phyloP scores from a whole-genome alignment of 2,888 invertebrate genomes.

The Villa cingulata region DNA sequence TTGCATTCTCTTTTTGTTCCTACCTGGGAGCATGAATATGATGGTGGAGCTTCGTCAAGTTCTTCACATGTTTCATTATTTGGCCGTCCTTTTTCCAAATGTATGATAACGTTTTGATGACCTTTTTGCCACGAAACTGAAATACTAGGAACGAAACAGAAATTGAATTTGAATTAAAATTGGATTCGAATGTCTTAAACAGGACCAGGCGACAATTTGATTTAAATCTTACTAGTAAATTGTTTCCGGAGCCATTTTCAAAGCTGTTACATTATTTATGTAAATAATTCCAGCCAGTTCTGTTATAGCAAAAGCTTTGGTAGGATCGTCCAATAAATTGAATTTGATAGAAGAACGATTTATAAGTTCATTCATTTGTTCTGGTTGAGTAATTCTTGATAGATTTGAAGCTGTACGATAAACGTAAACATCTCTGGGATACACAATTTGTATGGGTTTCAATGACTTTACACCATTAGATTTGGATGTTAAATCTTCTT shows the following conservation, averaged over 20 bases:
- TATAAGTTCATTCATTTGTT: slow-evolving; percentile 23
- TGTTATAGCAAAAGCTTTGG: slow-evolving; percentile 41
- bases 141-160: slow-evolving; percentile 14
- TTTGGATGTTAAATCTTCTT: slow-evolving; percentile 18
- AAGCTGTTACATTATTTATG: slow-evolving; percentile 37
- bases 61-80: slow-evolving; percentile 26
- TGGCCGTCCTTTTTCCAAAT: slow-evolving; percentile 26
- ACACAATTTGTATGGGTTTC: slow-evolving; percentile 19
- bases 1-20: slow-evolving; percentile 39
- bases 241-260: slow-evolving; percentile 34
- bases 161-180: not conserved
- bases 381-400: slow-evolving; percentile 38
- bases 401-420: slow-evolving; percentile 36
- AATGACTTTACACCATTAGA: slow-evolving; percentile 11
- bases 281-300: slow-evolving; percentile 43
- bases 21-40: slow-evolving; percentile 43
- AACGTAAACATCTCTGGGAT: slow-evolving; percentile 28
- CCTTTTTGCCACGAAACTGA: slow-evolving; percentile 25
- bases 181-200: no score
- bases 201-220: not conserved
- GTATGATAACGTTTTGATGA: slow-evolving; percentile 26
- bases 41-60: slow-evolving; percentile 23
- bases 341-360: slow-evolving; percentile 22
- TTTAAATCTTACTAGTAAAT: slow-evolving; percentile 29
- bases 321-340: slow-evolving; percentile 27